These are phyloP conservation scores for Aurelia coerulea DNA, from an alignment of 30 jellyfish, hydroid and myxozoan genomes.

Conservation along the genomic window DNA sequence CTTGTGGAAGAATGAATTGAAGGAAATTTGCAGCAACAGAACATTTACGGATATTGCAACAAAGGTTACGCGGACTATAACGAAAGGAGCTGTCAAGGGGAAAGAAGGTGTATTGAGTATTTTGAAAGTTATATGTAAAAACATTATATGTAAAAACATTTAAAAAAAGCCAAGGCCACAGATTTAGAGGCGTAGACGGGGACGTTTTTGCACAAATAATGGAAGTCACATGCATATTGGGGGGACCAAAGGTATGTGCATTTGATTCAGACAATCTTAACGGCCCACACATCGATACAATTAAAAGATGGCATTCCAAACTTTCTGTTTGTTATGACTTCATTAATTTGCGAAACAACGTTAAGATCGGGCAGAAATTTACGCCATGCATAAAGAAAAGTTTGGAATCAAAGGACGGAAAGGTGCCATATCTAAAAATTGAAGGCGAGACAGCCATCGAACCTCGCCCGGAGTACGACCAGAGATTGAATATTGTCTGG, in stretches of 20 bases:
- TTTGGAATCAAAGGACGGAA: background rate
- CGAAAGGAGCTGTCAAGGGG: conserved; percentile 15
- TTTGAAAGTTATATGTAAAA: background rate
- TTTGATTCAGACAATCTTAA: conserved; percentile 15
- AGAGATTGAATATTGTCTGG: conserved; percentile 32
- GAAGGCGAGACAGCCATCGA: conserved; percentile 62
- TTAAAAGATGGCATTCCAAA: conserved; percentile 49
- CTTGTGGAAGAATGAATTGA: conserved; percentile 27
- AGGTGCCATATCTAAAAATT: conserved; percentile 22
- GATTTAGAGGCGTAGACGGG: conserved; percentile 37
- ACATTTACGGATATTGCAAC: conserved; percentile 26
- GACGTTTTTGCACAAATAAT: conserved; percentile 27
- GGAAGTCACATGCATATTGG: conserved; percentile 33
- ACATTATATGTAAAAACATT: background rate
- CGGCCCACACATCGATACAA: conserved; percentile 51
- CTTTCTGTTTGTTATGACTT: conserved; percentile 29
- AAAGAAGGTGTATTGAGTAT: conserved; percentile 27
- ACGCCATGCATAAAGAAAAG: conserved; percentile 21
- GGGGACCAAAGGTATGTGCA: conserved; percentile 30
- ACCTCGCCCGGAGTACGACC: conserved; percentile 58
- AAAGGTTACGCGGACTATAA: background rate
- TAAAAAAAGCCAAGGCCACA: conserved; percentile 17
- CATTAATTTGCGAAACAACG: background rate
- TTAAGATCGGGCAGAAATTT: conserved; percentile 21
- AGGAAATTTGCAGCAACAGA: conserved; percentile 21